A percentile compares a stretch with the other conserved stretches of the same genome.
These are phyloP conservation scores for Falcunculus frontatus DNA, from an alignment of 2,113 vertebrate species.

Conservation along the genomic window DNA sequence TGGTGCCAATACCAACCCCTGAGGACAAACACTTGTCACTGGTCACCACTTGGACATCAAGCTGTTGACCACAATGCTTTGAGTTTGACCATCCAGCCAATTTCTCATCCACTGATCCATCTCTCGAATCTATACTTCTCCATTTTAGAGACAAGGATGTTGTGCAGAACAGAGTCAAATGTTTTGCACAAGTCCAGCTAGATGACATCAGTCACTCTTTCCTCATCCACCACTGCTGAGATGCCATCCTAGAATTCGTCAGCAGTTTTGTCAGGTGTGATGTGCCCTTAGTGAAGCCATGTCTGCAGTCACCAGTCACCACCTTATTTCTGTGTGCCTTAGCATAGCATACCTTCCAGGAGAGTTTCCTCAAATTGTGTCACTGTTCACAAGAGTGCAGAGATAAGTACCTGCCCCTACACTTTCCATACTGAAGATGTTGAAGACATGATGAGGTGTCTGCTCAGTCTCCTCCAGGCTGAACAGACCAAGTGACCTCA, in stretches of 20 bases:
- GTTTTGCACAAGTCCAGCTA: background rate
- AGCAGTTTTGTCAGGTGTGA: background rate
- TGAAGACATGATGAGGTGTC: background rate
- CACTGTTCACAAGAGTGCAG: background rate
- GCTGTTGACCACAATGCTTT: background rate
- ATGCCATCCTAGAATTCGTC: background rate
- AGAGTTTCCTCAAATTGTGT: background rate
- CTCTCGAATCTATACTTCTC: background rate
- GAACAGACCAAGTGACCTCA: background rate
- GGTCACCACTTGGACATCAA: background rate
- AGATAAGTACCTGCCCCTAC: too few relatives aligned
- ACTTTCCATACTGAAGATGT: background rate
- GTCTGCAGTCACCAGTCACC: background rate
- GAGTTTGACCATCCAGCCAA: background rate
- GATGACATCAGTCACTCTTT: background rate
- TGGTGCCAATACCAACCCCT: background rate
- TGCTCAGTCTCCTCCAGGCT: background rate
- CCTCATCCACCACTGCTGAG: background rate
- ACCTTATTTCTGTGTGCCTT: background rate
- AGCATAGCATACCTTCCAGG: background rate
- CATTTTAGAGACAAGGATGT: background rate
- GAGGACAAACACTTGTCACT: background rate
- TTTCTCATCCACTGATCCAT: background rate
- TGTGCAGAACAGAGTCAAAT: background rate
- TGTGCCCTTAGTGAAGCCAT: background rate